A percentile compares a stretch with the other conserved stretches of the same genome.
Evolutionary conservation across 2,888 invertebrate genomes (phyloP).

Genomic region (Agonopterix heracliana): DNA sequence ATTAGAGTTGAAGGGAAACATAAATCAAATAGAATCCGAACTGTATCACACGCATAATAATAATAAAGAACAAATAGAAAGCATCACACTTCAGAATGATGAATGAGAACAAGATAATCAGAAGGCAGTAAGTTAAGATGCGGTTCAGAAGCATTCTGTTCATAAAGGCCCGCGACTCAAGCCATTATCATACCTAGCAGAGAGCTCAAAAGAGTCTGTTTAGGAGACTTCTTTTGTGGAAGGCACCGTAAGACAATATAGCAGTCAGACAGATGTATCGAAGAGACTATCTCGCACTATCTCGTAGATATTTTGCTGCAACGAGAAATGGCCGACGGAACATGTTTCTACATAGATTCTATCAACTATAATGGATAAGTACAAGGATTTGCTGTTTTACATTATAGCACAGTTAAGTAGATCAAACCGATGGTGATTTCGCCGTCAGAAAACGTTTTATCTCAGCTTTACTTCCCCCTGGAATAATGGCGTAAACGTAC

Average conservation of each 20-base stretch:
- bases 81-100: constrained; percentile 34
- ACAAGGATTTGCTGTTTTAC: too few species aligned
- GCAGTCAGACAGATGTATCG: constrained; percentile 12
- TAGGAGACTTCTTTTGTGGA: too few species aligned
- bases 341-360: too few species aligned
- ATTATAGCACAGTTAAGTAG: too few species aligned
- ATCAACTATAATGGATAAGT: too few species aligned
- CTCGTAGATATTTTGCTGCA: constrained; percentile 9
- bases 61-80: constrained; percentile 31
- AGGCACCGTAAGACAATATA: constrained; percentile 26
- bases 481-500: too few species aligned
- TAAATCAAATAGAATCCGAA: neutral
- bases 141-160: constrained; percentile 19
- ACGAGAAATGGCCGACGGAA: neutral
- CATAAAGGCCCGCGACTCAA: too few species aligned
- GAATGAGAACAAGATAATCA: constrained; percentile 35
- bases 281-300: constrained; percentile 10
- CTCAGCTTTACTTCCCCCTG: too few species aligned
- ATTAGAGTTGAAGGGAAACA: neutral
- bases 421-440: too few species aligned
- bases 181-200: too few species aligned
- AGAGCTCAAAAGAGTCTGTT: too few species aligned
- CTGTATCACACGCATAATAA: constrained; percentile 18
- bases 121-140: constrained; percentile 27
- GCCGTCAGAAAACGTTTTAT: too few species aligned